These are phyloP conservation scores for Arvicanthis niloticus DNA, from an alignment of 2,113 vertebrate genomes.

Conservation along the genomic window DNA sequence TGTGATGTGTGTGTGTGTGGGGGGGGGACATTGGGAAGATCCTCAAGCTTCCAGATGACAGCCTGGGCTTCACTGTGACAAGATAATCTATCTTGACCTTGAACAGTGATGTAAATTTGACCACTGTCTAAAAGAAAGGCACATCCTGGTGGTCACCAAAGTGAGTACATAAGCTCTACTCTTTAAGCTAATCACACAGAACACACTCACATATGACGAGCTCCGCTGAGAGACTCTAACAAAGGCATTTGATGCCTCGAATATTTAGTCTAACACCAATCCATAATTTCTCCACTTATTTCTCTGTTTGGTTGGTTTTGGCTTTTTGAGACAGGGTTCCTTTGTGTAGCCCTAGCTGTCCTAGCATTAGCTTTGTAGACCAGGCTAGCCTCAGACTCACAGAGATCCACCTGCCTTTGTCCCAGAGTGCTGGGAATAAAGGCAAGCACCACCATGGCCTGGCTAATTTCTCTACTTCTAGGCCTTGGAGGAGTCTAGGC, in stretches of 20 bases:
- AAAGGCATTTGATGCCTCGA: not conserved
- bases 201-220: not conserved
- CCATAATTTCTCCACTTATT: not conserved
- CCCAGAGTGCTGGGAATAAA: not conserved
- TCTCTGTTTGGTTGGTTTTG: not conserved
- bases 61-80: constrained; percentile 6
- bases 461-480: not conserved
- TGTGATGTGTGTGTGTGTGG: not conserved
- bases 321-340: not conserved
- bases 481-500: not conserved
- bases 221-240: not conserved
- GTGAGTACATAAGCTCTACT: not conserved
- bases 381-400: not conserved
- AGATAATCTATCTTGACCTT: not conserved
- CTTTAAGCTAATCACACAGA: not conserved
- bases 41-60: not conserved
- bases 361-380: not conserved
- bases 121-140: not conserved
- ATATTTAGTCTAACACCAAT: not conserved
- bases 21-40: not conserved
- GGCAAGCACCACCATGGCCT: not conserved
- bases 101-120: not conserved
- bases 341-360: not conserved
- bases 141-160: not conserved
- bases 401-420: not conserved